These are phyloP conservation scores for Escarpia spicata DNA, from an alignment of 2,888 invertebrate genomes.

Conservation along the genomic window DNA sequence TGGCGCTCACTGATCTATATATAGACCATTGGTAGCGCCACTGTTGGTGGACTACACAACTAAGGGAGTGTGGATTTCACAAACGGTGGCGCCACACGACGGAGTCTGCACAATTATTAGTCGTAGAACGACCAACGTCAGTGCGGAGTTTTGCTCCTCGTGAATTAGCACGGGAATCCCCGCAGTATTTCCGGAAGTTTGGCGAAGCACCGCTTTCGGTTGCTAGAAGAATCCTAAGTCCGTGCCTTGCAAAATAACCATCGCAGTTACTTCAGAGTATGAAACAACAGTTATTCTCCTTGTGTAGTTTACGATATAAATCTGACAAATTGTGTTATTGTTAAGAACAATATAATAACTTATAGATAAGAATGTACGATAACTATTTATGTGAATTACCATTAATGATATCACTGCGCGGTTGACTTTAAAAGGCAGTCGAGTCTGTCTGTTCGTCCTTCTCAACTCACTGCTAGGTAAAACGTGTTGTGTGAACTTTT, in stretches of 20 bases:
- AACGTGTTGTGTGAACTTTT: constrained; percentile 53
- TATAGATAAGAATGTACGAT: background rate
- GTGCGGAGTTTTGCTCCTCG: background rate
- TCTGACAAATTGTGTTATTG: background rate
- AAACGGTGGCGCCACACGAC: too few species aligned
- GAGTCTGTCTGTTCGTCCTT: constrained; percentile 49
- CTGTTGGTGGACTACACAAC: too few species aligned
- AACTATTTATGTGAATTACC: background rate
- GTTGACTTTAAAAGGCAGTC: constrained; percentile 20
- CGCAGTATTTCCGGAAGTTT: constrained; percentile 5
- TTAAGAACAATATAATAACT: background rate
- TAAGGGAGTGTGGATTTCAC: too few species aligned
- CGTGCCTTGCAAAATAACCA: background rate
- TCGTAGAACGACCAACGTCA: background rate
- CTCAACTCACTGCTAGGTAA: constrained; percentile 49
- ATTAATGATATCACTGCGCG: constrained; percentile 19
- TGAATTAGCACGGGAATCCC: background rate
- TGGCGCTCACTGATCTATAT: too few species aligned
- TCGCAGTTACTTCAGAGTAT: background rate
- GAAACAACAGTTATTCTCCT: background rate
- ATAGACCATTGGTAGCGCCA: too few species aligned
- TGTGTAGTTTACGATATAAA: background rate
- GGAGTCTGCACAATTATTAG: too few species aligned
- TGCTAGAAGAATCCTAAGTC: constrained; percentile 11
- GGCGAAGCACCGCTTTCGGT: constrained; percentile 13